phyloP scores from a whole-genome alignment of 92 coral and sea anemone species.

The Bergia sp. region DNA sequence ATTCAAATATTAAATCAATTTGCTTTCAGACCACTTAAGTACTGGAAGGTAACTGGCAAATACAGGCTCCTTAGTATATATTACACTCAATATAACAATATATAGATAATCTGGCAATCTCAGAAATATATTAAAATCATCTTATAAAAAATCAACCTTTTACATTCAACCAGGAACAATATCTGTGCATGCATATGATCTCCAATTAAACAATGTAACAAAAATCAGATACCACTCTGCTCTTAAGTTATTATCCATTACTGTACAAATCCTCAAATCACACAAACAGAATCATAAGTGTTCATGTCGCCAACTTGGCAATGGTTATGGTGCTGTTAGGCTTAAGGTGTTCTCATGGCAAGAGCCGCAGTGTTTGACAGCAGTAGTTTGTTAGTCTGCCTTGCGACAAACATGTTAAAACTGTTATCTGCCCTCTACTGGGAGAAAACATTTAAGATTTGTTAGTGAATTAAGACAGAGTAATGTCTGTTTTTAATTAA shows the following conservation, averaged over 20 bases:
- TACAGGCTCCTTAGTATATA: neutral
- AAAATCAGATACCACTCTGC: neutral
- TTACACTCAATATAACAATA: slow-evolving; percentile 22
- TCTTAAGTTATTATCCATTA: neutral
- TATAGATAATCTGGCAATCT: slow-evolving; percentile 19
- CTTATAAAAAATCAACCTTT: slow-evolving; percentile 26
- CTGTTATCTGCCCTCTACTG: slow-evolving; percentile 60
- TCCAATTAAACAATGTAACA: neutral
- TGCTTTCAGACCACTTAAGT: neutral
- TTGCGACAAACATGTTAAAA: slow-evolving; percentile 48
- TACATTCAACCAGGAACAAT: neutral
- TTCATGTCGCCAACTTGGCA: neutral
- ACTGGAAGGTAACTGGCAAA: neutral
- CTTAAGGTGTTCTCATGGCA: slow-evolving; percentile 24
- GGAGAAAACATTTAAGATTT: slow-evolving; percentile 59
- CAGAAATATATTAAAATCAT: slow-evolving; percentile 37
- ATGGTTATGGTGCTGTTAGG: slow-evolving; percentile 35
- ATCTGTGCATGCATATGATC: neutral
- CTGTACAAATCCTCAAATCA: slow-evolving; percentile 5
- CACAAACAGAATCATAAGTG: neutral
- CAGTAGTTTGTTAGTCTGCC: slow-evolving; percentile 38
- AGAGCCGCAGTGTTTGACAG: slow-evolving; percentile 23
- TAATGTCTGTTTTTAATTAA: slow-evolving; percentile 25
- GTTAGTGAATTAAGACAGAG: slow-evolving; percentile 61
- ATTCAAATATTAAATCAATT: neutral